A percentile compares a stretch with the other conserved stretches of the same genome.
Conservation (phyloP, 1,140 invertebrate genomes). For the Brachionus rubens region DNA sequence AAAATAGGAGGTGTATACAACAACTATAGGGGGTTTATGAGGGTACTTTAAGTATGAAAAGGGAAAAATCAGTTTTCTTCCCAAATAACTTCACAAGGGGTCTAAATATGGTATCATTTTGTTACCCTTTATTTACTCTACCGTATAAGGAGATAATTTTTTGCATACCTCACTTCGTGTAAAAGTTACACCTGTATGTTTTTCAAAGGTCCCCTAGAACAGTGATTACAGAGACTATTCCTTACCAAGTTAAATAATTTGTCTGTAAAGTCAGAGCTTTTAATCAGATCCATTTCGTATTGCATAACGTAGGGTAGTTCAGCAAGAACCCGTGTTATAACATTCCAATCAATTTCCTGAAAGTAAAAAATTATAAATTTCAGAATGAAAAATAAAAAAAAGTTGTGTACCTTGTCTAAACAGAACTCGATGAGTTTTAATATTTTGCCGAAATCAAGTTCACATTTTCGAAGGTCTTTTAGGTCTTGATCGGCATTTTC, state of each 20-base stretch:
- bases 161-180: no score
- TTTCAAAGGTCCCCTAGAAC: no score
- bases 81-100: no score
- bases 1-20: no score
- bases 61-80: no score
- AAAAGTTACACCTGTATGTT: no score
- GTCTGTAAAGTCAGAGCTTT: conserved; percentile 5
- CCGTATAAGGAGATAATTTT: no score
- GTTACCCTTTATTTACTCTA: no score
- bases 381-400: background rate
- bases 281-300: conserved; percentile 39
- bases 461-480: conserved; percentile 1
- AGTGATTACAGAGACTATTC: no score
- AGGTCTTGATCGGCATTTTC: background rate
- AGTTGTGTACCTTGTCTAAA: background rate
- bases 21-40: no score
- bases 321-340: background rate
- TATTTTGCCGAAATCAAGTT: conserved; percentile 30
- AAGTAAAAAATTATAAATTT: background rate
- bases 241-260: conserved; percentile 23
- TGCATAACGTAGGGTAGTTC: conserved; percentile 38
- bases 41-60: no score
- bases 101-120: no score
- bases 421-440: conserved; percentile 19
- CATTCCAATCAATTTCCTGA: conserved; percentile 37